Evolutionary conservation across 64 coral and sea anemone species (phyloP).

Genomic region (Dendrophyllia cribrosa): DNA sequence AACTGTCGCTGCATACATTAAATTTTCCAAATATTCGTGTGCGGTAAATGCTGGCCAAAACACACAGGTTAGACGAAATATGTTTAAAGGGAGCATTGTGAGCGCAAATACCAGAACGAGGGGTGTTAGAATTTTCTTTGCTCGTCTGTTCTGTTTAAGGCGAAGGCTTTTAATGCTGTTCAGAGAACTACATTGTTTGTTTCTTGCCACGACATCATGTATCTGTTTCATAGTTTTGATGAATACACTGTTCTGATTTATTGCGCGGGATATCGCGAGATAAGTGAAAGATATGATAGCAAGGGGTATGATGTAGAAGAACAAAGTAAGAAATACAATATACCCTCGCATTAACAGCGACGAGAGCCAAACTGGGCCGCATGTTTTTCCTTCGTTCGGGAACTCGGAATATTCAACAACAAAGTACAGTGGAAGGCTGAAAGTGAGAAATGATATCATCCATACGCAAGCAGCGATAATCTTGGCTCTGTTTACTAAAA

Average conservation of each 20-base stretch:
- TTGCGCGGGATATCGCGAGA: constrained; percentile 36
- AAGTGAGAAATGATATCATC: constrained; percentile 34
- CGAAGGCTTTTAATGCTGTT: constrained; percentile 40
- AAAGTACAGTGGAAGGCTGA: constrained; percentile 53
- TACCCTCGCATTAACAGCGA: not conserved
- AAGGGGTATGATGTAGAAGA: constrained; percentile 55
- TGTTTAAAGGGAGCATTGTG: constrained; percentile 69
- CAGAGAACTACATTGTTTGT: not conserved
- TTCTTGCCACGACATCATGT: not conserved
- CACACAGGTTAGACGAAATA: constrained; percentile 53
- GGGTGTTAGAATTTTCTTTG: constrained; percentile 73
- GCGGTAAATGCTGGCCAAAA: not conserved
- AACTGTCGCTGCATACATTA: not conserved
- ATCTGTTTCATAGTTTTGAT: constrained; percentile 24
- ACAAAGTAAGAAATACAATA: not conserved
- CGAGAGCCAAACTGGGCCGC: not conserved
- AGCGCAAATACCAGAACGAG: constrained; percentile 55
- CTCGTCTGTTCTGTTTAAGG: constrained; percentile 71
- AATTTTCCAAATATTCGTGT: constrained; percentile 17
- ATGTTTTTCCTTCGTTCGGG: not conserved
- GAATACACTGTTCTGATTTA: constrained; percentile 50
- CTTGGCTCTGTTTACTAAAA: not conserved
- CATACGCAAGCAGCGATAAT: constrained; percentile 28
- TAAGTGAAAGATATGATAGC: constrained; percentile 60
- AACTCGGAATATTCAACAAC: constrained; percentile 18